A percentile compares a stretch with the other conserved stretches of the same genome.
Conservation (phyloP, 2,797 vertebrate species). For the Cacajao melanocephalus region DNA sequence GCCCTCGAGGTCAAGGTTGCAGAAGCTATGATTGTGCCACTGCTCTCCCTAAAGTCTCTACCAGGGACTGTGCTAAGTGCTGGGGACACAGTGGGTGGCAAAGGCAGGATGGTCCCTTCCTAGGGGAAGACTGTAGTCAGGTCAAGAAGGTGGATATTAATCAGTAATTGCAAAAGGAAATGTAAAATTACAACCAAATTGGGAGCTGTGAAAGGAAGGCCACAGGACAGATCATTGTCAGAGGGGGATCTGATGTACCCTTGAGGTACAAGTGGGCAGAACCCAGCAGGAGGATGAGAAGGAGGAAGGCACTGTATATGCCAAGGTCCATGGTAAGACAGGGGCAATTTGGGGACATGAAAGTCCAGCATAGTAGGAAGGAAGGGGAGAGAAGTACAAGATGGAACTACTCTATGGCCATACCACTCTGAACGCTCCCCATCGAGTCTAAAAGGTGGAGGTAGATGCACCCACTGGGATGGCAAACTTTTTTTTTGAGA, state of each 20-base stretch:
- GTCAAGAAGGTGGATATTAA: not conserved
- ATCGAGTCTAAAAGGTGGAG: not conserved
- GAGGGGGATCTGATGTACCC: not conserved
- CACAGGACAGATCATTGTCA: accelerated
- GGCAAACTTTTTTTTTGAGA: no score
- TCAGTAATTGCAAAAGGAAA: not conserved
- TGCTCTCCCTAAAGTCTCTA: no score
- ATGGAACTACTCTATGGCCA: not conserved
- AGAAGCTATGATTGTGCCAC: no score
- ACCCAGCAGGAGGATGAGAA: not conserved
- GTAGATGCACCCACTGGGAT: not conserved
- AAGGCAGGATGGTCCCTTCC: not conserved
- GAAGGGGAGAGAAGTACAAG: not conserved
- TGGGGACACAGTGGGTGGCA: not conserved
- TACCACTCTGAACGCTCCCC: no score
- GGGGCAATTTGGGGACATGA: not conserved
- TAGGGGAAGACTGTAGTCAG: no score
- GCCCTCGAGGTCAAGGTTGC: no score
- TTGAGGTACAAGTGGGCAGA: not conserved
- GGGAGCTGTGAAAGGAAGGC: not conserved
- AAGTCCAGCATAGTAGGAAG: not conserved
- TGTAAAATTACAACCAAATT: not conserved
- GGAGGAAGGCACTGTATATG: not conserved
- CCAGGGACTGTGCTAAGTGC: not conserved
- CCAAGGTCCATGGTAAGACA: not conserved